These are phyloP conservation scores for Spisula subtruncata DNA, from an alignment of 2,888 invertebrate species.

Conservation along the genomic window DNA sequence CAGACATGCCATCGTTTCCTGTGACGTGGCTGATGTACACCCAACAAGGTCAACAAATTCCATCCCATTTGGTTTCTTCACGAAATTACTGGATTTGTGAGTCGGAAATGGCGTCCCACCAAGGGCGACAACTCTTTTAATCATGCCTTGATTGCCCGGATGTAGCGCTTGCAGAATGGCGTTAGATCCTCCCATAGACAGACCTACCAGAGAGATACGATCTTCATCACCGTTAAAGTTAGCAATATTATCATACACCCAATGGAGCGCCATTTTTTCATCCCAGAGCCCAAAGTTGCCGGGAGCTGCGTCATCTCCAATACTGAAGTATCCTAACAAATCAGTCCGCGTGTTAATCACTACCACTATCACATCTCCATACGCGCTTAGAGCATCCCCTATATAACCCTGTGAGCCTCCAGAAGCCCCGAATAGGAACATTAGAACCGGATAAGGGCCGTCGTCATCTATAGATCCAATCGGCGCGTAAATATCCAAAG, in stretches of 20 bases:
- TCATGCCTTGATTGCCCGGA: slow-evolving; percentile 48
- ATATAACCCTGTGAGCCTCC: slow-evolving; percentile 85
- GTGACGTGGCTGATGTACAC: slow-evolving; percentile 35
- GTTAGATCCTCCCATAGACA: slow-evolving; percentile 90
- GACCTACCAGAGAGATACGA: slow-evolving; percentile 93
- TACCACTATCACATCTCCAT: slow-evolving; percentile 89
- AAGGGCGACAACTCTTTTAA: slow-evolving; percentile 59
- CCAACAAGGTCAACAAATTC: slow-evolving; percentile 41
- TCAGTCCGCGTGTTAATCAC: slow-evolving; percentile 89
- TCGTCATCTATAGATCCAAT: slow-evolving; percentile 18
- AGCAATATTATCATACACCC: slow-evolving; percentile 91
- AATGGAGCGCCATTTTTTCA: slow-evolving; percentile 87
- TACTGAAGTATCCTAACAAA: slow-evolving; percentile 88
- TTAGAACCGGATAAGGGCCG: slow-evolving; percentile 87
- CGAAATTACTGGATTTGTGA: slow-evolving; percentile 37
- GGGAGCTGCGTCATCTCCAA: slow-evolving; percentile 88
- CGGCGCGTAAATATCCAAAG: slow-evolving; percentile 62
- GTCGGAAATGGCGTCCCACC: slow-evolving; percentile 57
- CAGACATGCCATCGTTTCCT: slow-evolving; percentile 45
- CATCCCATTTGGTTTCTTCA: slow-evolving; percentile 8
- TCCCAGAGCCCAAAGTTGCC: slow-evolving; percentile 89
- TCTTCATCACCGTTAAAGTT: slow-evolving; percentile 94
- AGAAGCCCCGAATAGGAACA: slow-evolving; percentile 88
- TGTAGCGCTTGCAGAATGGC: slow-evolving; percentile 63
- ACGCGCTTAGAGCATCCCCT: slow-evolving; percentile 58